Base-by-base conservation (phyloP, 2,113 vertebrate genomes). In the Zeus faber region DNA sequence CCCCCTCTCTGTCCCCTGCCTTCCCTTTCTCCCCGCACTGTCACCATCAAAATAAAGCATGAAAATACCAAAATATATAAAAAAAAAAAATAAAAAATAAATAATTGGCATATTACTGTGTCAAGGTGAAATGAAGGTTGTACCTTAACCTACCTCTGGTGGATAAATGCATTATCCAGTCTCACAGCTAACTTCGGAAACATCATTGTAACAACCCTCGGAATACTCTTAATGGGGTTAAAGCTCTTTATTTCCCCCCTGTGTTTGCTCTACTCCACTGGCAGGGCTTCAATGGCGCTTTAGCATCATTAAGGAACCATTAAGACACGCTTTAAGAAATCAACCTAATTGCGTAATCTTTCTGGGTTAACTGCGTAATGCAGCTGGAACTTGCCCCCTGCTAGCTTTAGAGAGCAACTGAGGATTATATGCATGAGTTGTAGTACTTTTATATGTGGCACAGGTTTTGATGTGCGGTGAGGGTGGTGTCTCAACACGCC, bases 271-370 rank as follows among this genome's bases (percentile, higher is more conserved):
- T 53, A 39, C 26, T 22, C 49, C 25, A 4, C 46, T 58, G 61
- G 80, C 67, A 68, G 35, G 3, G 21, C 43, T 60, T 78, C 50
- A 62, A 55, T 52, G 52, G 68, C 70, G 67, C 54, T 69, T 59
- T 69, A 77, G 48, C 57, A 45, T 73, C 63, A 73, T 74, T 70
- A 77, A 65, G 43, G 43, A 75, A 46, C 47, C 70, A 73, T 75
- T 72, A 77, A 58, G 62, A 74, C 45, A 57, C 50, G 50, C 47
- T 53, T 58, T 48, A 58, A 74, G 80, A 70, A 50, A 58, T 39
- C 26, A 61, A 57, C 35, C 50, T 29, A 63, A 27, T 66, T 58
- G 14, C 64, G 68, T 63, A 67, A 58, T 52, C 37, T 26, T 21
- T 18, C 31, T 33, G 67, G 72, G 62, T 52, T 76, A 71, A 75